Evolutionary conservation across 2,888 invertebrate genomes (phyloP).

Genomic region (Altica lythri): DNA sequence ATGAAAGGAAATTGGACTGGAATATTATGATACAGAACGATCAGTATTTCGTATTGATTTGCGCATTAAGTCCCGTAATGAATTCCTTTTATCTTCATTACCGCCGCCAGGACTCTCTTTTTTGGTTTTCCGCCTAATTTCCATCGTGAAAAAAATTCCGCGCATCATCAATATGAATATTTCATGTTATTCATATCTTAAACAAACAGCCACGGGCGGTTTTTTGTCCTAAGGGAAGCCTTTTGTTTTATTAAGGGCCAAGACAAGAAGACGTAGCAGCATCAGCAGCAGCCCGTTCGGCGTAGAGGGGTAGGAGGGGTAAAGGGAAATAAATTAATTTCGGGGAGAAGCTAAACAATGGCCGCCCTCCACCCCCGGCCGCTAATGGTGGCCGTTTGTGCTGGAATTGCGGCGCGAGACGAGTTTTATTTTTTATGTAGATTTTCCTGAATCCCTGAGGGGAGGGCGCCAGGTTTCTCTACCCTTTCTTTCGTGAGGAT

Average conservation of each 20-base stretch:
- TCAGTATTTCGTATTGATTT: too few relatives aligned
- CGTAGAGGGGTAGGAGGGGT: constrained; percentile 13
- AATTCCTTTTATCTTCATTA: constrained; percentile 18
- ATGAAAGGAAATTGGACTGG: too few relatives aligned
- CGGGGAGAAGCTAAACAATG: constrained; percentile 58
- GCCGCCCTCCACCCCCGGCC: constrained; percentile 48
- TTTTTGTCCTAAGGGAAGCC: constrained; percentile 33
- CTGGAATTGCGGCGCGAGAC: constrained; percentile 57
- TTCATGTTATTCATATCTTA: constrained; percentile 42
- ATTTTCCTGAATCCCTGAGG: constrained; percentile 50
- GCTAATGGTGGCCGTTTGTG: constrained; percentile 59
- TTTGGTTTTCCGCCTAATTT: constrained; percentile 18
- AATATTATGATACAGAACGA: too few relatives aligned
- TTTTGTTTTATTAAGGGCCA: constrained; percentile 36
- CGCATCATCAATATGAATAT: constrained; percentile 38
- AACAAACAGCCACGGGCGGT: constrained; percentile 39
- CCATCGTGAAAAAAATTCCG: constrained; percentile 11
- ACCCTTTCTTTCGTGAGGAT: constrained; percentile 49
- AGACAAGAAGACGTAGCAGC: constrained; percentile 21
- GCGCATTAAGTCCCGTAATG: background rate
- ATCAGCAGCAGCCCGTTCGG: background rate
- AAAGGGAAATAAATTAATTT: constrained; percentile 59
- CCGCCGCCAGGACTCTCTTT: background rate
- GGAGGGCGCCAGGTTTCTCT: constrained; percentile 39
- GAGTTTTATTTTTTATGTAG: constrained; percentile 58